Base-by-base conservation (phyloP, 2,888 invertebrate species). In the Anthophora plumipes region DNA sequence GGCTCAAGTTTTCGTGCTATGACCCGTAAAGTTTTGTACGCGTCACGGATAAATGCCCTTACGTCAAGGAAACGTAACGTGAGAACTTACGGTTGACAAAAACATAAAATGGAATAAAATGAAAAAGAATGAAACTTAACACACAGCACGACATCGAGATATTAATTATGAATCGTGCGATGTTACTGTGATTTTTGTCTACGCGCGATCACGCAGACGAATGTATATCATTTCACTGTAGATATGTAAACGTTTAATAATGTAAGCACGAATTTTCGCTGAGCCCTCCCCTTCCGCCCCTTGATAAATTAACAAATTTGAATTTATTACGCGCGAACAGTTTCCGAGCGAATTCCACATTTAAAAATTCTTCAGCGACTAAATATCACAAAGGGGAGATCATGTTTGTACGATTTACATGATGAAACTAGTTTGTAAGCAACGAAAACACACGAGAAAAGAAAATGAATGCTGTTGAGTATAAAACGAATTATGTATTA, bases 401-500 rank as follows among this genome's bases (percentile, higher is more conserved):
- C 82, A 82, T 79, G 82, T 85, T 84, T 82, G 72, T 82, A 86
- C 76, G 70, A 79, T 77, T 85, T 82, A 74, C 59, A 77, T 54
- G 12, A 46, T 75, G 67, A 74, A 39, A 37, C 17, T 85, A 79
- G 76, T 71, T 76, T 46, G 54, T 81, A 78, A 79, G 78, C 61
- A 67, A 70, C 39, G 48, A 50, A 43, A 77, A 71, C 20, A 46
- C 57, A 57, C 22, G 43, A 52, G 52, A 69, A 14, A 31, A 43
- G 4, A 31, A 43, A 78, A 39, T 43, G 50, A 60, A 9, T 70
- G 61, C 61, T 77, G 71, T 83, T 81, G 70, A 54, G 55, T 63
- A n/a, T n/a, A n/a, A 74, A 82, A 88, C 79, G 80, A n/a, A 88
- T 87, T 31, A 85, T 90, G 88, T 90, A 88, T 77, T 82, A 88